Percentiles rank a stretch among this genome's conserved stretches.
Evolutionary conservation across 2,113 vertebrate species (phyloP).

Genomic region (Strix uralensis): DNA sequence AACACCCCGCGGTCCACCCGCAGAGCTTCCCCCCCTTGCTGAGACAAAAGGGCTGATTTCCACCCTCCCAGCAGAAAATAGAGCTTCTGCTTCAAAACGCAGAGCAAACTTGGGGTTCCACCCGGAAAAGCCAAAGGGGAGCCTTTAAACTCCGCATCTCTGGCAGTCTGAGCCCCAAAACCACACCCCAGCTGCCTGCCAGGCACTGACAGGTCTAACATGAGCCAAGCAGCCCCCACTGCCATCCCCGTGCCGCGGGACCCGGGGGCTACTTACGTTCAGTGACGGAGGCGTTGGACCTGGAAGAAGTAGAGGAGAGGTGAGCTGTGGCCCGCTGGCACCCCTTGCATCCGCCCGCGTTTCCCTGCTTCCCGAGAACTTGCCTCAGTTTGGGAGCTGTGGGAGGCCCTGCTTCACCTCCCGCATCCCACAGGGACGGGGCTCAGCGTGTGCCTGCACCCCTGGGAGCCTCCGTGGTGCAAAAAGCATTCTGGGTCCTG

Average conservation of each 20-base stretch:
- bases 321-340: neutral
- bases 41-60: neutral
- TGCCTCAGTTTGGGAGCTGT: neutral
- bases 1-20: fast-evolving
- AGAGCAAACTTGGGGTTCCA: neutral
- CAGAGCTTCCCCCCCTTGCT: neutral
- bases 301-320: neutral
- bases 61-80: neutral
- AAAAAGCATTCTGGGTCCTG: neutral
- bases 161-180: neutral
- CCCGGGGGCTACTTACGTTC: constrained; percentile 62
- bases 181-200: fast-evolving
- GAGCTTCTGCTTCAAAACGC: neutral
- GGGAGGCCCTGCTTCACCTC: neutral
- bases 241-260: fast-evolving
- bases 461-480: neutral
- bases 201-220: neutral
- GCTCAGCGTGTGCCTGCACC: neutral
- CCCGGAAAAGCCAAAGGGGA: neutral
- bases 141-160: neutral
- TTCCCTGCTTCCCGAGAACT: neutral
- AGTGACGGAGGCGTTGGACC: constrained; percentile 63
- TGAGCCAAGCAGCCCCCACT: neutral
- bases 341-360: fast-evolving
- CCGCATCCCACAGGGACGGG: neutral